Evolutionary conservation across 1,140 invertebrate genomes (phyloP), one percentile per base, ranked within the genome.

Genomic region (Bradysia coprophila): DNA sequence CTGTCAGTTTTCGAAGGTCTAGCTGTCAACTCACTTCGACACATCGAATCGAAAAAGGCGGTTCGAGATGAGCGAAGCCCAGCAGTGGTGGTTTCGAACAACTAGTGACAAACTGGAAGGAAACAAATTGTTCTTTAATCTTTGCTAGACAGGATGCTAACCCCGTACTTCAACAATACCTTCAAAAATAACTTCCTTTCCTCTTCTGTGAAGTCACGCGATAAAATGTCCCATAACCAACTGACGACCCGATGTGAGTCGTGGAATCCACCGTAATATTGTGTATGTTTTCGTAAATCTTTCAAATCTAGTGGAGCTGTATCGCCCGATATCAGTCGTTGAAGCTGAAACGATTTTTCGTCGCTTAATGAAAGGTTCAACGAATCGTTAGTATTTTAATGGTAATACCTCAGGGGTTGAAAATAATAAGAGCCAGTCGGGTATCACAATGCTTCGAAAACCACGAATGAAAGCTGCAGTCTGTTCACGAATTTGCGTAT

Each of bases 231-330:
- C 96, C 96, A 99, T 11, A 99, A 67, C 96, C 96, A 99, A 53
- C 85, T 81, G 13, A 99, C 85, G 31, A 99, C 90, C 47, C 90
- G 72, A 66, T 99, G 96, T 46, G 88, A 94, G 64, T 95, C 91
- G 62, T 99, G 95, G 64, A 98, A 98, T 5, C 96, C 96, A 28
- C 95, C 96, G 65, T 95, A 98, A 67, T 99, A 99, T 65, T 95
- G 89, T 2, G 93, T 97, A 63, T 98, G 81, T 49, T 77, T 77
- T 41, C 91, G 72, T 36, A 98, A 65, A 67, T 98, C 93, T 51
- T 76, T 70, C 40, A 97, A 64, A 68, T 98, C 91, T 38, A 98
- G 64, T 4, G 86, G 86, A 32, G 78, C 76, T 52, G 90, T 92
- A 57, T 94, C 89, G 2, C 89, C 90, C 40, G 87, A 90, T 40